phyloP scores from a whole-genome alignment of 2,888 invertebrate species.

The Athalia rosae region DNA sequence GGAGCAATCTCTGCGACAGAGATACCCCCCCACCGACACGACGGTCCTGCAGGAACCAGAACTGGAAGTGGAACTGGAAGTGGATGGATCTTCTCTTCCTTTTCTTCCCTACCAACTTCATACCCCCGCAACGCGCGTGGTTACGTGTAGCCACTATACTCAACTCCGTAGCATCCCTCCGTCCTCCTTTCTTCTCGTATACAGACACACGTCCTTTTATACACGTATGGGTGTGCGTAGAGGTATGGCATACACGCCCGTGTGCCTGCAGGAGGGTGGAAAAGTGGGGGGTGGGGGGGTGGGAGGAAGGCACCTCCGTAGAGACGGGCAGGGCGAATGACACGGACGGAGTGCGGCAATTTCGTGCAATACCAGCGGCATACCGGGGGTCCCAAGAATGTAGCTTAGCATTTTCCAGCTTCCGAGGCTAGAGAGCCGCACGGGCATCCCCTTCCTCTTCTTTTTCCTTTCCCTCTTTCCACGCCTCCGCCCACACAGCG shows the following conservation, averaged over 20 bases:
- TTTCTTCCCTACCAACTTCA: background rate
- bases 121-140: conserved; percentile 1
- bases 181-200: background rate
- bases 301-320: conserved; percentile 19
- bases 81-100: conserved; percentile 33
- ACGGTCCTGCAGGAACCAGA: background rate
- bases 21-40: background rate
- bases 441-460: background rate
- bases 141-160: conserved; percentile 37
- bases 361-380: conserved; percentile 71
- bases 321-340: conserved; percentile 61
- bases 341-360: conserved; percentile 72
- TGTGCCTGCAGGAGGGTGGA: background rate
- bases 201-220: background rate
- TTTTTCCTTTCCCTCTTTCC: background rate
- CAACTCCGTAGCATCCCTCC: background rate
- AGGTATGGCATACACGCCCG: conserved; percentile 5
- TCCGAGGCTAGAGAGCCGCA: conserved; percentile 48
- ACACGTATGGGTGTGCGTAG: too few relatives aligned
- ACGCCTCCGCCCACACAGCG: background rate
- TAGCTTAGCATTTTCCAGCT: conserved; percentile 71
- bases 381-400: conserved; percentile 70
- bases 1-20: conserved; percentile 48
- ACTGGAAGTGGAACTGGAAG: conserved; percentile 45
- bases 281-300: background rate